These are phyloP conservation scores for Istiophorus platypterus DNA, from an alignment of 2,113 vertebrate species.

Conservation along the genomic window DNA sequence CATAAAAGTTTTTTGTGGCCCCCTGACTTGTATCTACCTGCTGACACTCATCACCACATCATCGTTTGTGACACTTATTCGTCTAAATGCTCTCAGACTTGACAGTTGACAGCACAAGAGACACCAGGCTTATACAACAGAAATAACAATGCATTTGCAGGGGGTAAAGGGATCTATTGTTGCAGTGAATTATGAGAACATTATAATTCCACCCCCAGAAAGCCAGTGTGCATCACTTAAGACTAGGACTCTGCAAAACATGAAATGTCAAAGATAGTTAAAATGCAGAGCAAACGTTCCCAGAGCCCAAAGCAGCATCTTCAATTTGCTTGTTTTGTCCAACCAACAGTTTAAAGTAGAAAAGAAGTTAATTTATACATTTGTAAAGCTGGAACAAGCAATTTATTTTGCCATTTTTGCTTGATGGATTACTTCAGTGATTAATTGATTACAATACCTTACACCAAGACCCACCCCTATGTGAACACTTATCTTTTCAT, in stretches of 20 bases:
- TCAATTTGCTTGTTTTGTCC: not conserved
- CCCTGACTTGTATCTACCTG: not conserved
- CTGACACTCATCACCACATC: not conserved
- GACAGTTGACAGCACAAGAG: not conserved
- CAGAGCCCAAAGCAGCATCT: no score
- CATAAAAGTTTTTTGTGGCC: not conserved
- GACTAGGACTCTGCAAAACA: no score
- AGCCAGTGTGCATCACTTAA: not conserved
- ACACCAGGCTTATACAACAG: not conserved
- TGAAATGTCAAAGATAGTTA: no score
- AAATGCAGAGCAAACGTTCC: no score
- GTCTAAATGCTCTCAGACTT: not conserved
- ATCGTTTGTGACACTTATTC: not conserved
- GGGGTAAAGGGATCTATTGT: not conserved
- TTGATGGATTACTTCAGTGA: no score
- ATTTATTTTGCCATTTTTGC: no score
- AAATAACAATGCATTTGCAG: not conserved
- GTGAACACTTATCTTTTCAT: no score
- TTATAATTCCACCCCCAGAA: not conserved
- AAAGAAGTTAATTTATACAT: no score
- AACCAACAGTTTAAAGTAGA: no score
- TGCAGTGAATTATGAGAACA: not conserved
- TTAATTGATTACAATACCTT: no score
- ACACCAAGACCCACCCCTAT: no score
- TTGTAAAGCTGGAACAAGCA: no score